Conservation (phyloP, 2,888 invertebrate species). For the Coecobrya sp. region DNA sequence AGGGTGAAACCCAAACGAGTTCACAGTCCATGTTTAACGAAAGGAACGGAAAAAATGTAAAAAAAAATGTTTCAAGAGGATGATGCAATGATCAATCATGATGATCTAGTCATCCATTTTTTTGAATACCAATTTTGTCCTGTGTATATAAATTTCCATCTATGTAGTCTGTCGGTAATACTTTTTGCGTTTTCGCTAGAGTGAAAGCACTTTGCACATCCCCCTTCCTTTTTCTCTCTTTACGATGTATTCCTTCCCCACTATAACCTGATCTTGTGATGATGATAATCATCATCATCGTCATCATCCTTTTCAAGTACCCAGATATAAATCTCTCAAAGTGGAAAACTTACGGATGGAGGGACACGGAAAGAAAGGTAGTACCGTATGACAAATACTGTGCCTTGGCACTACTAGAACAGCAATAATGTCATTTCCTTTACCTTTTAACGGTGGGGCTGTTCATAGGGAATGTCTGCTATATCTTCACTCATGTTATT, state of each 20-base stretch:
- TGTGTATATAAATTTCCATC: not conserved
- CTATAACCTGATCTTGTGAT: not conserved
- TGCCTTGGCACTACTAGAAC: not conserved
- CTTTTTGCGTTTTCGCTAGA: not conserved
- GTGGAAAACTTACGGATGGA: slow-evolving; percentile 7
- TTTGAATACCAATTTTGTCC: not conserved
- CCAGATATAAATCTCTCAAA: not conserved
- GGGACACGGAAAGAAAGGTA: not conserved
- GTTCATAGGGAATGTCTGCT: not conserved
- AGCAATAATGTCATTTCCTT: slow-evolving; percentile 18
- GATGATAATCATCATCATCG: not conserved
- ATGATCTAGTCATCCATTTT: slow-evolving; percentile 3
- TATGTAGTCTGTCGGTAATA: not conserved
- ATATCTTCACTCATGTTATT: not conserved
- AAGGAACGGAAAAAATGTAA: not conserved
- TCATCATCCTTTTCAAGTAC: slow-evolving; percentile 31
- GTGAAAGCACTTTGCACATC: not conserved
- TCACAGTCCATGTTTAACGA: not conserved
- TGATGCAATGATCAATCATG: slow-evolving; percentile 22
- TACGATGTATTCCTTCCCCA: not conserved
- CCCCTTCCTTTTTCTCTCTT: not conserved
- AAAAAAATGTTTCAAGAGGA: not conserved
- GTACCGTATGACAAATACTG: not conserved
- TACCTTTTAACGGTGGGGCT: not conserved
- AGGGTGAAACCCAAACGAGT: not conserved